Evolutionary conservation across 2,113 vertebrate species (phyloP), one percentile per base, ranked within the genome.

Genomic region (Nycticebus coucang): DNA sequence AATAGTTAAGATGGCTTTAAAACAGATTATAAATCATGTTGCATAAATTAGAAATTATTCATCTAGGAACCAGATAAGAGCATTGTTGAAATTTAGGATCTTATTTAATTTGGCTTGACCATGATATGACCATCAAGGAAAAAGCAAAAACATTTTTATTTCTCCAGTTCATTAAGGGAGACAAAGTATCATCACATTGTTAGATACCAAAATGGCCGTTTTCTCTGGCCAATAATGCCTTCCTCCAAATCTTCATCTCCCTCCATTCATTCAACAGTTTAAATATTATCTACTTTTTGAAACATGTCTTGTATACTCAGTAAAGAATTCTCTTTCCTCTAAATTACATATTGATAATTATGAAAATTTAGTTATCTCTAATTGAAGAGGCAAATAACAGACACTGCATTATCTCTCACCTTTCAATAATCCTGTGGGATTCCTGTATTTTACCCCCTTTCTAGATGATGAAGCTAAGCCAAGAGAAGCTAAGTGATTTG

Each of bases 1-100:
- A 30, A 87, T 19, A 88, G 15, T 89, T 95, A 71, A 82, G 89
- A 59, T 94, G 26, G 72, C 71, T 77, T 89, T 68, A 60, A 94
- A 66, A 33, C 5, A 55, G 53, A 86, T 77, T 5, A 41, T 81
- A 33, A 89, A 41, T 19, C 0, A 17, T 22, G 33, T 57, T 60
- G 3, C 57, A 50, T 19, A 80, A 84, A 89, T 68, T 78, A 87
- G 33, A 91, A 91, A 82, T 50, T 80, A 4, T 77, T 91, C 53
- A 66, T n/a, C 12, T 84, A 14, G 17, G 79, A 79, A 79, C 14
- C 22, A 88, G 74, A 92, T 62, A 83, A 79, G 4, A n/a, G 60
- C 28, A 11, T 72, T 87, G 57, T 35, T 91, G 41, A 88, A 75
- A 62, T 81, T 21, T 83, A 83, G 21, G 55, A 53, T 90, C 93